Evolutionary conservation across 2,888 invertebrate species (phyloP).

Genomic region (Cephus pygmeus): DNA sequence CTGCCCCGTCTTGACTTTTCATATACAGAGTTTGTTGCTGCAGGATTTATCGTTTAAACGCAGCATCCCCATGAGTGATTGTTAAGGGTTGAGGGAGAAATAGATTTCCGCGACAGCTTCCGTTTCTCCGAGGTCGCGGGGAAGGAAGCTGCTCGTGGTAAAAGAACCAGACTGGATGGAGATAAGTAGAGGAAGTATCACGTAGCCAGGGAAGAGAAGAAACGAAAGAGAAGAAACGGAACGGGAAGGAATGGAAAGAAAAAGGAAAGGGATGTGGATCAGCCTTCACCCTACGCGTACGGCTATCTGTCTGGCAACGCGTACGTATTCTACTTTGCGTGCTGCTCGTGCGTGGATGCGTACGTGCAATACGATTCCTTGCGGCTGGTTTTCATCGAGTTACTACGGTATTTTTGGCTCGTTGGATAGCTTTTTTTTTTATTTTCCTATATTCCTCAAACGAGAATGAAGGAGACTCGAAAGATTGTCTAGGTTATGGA

Average conservation of each 20-base stretch:
- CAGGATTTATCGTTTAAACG: neutral
- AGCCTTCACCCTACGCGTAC: slow-evolving; percentile 8
- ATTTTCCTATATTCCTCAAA: neutral
- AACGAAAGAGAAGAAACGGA: neutral
- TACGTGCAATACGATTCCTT: slow-evolving; percentile 24
- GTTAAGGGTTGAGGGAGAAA: neutral
- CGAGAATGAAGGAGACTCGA: neutral
- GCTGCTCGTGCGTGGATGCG: slow-evolving; percentile 3
- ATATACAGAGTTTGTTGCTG: neutral
- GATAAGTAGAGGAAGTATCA: slow-evolving; percentile 21
- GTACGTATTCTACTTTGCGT: slow-evolving; percentile 4
- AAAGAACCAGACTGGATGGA: neutral
- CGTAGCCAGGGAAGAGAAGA: slow-evolving; percentile 6
- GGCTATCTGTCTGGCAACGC: slow-evolving; percentile 3
- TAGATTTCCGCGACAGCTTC: neutral
- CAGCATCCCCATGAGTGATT: neutral
- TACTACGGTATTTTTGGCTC: slow-evolving; percentile 22
- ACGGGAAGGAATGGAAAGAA: neutral
- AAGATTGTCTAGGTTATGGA: slow-evolving; percentile 2
- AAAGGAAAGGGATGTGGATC: slow-evolving; percentile 20
- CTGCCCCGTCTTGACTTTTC: neutral
- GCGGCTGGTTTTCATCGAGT: slow-evolving; percentile 26
- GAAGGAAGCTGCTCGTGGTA: neutral
- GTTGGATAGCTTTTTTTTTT: slow-evolving; percentile 12
- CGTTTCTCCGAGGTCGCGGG: neutral